Evolutionary conservation across 2,888 invertebrate species (phyloP).

Genomic region (Bellardia pandia): DNA sequence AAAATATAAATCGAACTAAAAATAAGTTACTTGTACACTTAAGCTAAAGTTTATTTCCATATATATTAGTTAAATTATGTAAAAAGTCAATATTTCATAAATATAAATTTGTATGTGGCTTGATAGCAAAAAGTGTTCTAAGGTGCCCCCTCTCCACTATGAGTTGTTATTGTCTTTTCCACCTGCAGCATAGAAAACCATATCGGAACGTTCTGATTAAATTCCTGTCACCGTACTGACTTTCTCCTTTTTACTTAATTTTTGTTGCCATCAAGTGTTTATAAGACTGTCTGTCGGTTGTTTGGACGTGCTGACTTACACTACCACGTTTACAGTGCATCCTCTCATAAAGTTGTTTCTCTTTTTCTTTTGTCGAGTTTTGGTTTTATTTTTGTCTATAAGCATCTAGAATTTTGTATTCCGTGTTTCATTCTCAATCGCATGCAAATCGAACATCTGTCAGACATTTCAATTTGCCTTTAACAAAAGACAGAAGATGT

Average conservation of each 20-base stretch:
- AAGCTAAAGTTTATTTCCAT: too few relatives aligned
- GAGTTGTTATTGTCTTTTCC: too few relatives aligned
- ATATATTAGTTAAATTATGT: too few relatives aligned
- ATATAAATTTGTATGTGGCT: too few relatives aligned
- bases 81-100: too few relatives aligned
- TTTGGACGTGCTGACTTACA: not conserved
- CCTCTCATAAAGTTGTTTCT: constrained; percentile 21
- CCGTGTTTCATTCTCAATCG: constrained; percentile 47
- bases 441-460: constrained; percentile 72
- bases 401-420: constrained; percentile 56
- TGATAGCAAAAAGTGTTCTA: too few relatives aligned
- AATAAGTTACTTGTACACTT: too few relatives aligned
- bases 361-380: not conserved
- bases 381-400: constrained; percentile 30
- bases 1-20: too few relatives aligned
- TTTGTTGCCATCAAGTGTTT: not conserved
- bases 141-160: too few relatives aligned
- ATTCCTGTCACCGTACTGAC: not conserved
- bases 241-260: not conserved
- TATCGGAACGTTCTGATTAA: not conserved
- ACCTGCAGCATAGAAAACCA: too few relatives aligned
- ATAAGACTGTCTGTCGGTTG: not conserved
- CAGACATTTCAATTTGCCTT: constrained; percentile 72
- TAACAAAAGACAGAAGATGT: constrained; percentile 65
- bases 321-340: constrained; percentile 8